These are phyloP conservation scores for Phenganax stokvisi DNA, from an alignment of 92 coral and sea anemone genomes.

Conservation along the genomic window DNA sequence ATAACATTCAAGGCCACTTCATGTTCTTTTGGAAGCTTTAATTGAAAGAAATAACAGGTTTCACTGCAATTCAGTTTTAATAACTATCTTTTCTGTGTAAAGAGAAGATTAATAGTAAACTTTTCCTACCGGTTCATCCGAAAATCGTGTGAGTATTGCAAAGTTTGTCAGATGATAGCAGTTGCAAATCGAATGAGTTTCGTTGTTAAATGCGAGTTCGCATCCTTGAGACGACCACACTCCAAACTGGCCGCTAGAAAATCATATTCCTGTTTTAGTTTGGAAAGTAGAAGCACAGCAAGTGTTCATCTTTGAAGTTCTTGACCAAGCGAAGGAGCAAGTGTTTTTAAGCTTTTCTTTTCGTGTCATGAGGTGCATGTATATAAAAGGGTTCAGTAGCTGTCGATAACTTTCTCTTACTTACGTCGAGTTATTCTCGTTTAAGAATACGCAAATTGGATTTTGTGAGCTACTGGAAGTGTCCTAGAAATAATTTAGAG, in stretches of 20 bases:
- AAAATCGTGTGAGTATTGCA: conserved; percentile 61
- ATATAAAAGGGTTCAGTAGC: background rate
- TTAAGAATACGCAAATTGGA: conserved; percentile 17
- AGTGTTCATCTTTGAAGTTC: no score
- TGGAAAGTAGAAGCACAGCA: no score
- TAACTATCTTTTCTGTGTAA: background rate
- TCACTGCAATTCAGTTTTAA: background rate
- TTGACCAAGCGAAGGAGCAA: no score
- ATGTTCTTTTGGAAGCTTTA: conserved; percentile 20
- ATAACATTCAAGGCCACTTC: conserved; percentile 15
- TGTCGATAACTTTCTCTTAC: background rate
- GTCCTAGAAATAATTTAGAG: background rate
- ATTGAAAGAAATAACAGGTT: background rate
- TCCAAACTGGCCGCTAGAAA: conserved; percentile 29
- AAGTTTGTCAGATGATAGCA: conserved; percentile 78
- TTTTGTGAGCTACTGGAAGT: background rate
- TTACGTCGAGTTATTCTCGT: conserved; percentile 16
- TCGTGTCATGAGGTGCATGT: background rate
- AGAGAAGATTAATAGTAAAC: background rate
- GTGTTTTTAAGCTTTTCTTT: background rate
- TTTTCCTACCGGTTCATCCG: background rate
- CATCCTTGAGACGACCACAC: conserved; percentile 70
- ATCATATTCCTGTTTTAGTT: no score
- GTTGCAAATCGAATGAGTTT: conserved; percentile 58
- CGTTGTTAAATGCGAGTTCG: conserved; percentile 38